Conservation (phyloP, 2,113 vertebrate genomes). For the Gallinago undulata region DNA sequence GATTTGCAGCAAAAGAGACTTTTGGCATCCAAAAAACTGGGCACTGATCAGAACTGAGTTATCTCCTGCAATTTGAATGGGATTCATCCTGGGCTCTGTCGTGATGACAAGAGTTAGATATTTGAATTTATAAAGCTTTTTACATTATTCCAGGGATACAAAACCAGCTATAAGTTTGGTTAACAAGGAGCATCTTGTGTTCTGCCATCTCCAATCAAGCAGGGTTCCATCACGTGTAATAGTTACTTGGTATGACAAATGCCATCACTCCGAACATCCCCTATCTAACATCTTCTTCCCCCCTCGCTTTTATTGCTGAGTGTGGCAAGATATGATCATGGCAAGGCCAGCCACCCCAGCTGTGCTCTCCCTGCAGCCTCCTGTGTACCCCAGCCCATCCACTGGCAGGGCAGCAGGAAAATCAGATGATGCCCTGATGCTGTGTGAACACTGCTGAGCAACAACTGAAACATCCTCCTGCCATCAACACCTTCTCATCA, state of each 20-base stretch:
- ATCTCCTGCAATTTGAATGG: not conserved
- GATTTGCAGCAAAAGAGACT: not conserved
- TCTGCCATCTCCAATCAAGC: not conserved
- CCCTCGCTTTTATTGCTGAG: not conserved
- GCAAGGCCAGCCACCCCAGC: not conserved
- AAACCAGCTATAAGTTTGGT: not conserved
- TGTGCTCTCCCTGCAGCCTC: not conserved
- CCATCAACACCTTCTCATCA: not conserved
- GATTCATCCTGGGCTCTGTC: not conserved
- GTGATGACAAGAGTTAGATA: not conserved
- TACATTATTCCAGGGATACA: not conserved
- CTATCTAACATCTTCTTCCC: not conserved
- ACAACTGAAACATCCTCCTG: not conserved
- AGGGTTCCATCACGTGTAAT: no score
- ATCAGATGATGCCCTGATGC: not conserved
- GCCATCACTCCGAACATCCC: no score
- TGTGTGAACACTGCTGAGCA: not conserved
- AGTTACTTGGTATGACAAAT: no score
- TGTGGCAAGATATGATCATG: not conserved
- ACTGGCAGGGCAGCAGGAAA: fast-evolving
- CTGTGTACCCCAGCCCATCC: not conserved
- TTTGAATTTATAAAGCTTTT: not conserved
- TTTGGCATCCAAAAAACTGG: not conserved
- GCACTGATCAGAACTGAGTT: not conserved
- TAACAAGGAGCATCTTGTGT: not conserved